Base-by-base conservation (phyloP, 2,888 invertebrate species). In the Sycophila texana region DNA sequence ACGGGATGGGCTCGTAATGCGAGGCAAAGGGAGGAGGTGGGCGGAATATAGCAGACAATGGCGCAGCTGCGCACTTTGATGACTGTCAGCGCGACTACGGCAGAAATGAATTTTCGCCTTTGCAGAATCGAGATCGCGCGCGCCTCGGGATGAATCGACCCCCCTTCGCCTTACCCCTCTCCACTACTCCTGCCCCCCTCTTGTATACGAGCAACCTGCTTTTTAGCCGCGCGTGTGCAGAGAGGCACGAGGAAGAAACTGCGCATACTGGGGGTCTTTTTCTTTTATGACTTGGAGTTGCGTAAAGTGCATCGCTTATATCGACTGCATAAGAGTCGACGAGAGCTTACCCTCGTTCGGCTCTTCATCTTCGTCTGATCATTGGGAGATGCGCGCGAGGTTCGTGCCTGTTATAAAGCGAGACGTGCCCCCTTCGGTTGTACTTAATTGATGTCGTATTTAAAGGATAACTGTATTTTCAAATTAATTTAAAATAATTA, bases 231-330 rank as follows among this genome's bases (percentile, higher is more conserved):
- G 39, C 39, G 39, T 3, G 26, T 26, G 26, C 26, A 26, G 26
- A 26, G 26, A 20, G 0, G 66, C 49, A 14, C 20, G 47, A 65
- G 47, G 22, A 26, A 51, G 66, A 49, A 20, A 20, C 13, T 63
- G 63, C 47, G 13, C 18, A n/a, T 2, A 10, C 0, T 13, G 49
- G 10, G n/a, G 18, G 4, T 4, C 53, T 57, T 14, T 57, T 26
- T 63, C 67, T 75, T 68, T 60, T 75, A 60, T 51, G 58, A 67
- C 67, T 30, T 60, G 66, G 16, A 10, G 60, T 22, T 14, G 74
- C 66, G 49, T 47, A 74, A 74, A 75, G 67, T 68, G 74, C 74
- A 75, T 53, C 67, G 67, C 67, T 75, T 75, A 75, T 53, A 67
- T 75, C 67, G 60, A 20, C 53, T 65, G 10, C n/a, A 26, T 47